Evolutionary conservation across 2,797 vertebrate species (phyloP), one percentile per base, ranked within the genome.

Genomic region (Salarias fasciatus): DNA sequence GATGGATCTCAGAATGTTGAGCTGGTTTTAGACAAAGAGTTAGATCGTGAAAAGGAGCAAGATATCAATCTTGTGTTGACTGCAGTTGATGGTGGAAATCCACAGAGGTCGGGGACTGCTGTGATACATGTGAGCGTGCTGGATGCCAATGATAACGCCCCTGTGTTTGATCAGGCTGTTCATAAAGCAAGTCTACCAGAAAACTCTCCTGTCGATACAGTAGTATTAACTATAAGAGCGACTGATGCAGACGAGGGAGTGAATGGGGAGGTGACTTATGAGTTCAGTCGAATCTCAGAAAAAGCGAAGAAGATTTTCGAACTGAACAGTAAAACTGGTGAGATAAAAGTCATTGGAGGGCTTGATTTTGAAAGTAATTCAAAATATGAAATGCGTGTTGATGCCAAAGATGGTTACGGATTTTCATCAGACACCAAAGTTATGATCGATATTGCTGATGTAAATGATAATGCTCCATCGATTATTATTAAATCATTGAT

Each of bases 241-340:
- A 46, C 29, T 15, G 77, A 80, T 2, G 75, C 46, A 55, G 75
- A 82, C 0, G 65, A 93, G n/a, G 89, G 91, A 2, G 13, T 81
- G 1, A 93, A 94, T 6, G 92, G 92, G 5, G 84, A 91, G 8
- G 84, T 94, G 5, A 88, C 65, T 0, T 94, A 92, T 61, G 83
- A 88, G 11, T 91, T 94, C 13, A 80, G 83, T 4, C 79, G 67
- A 5, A 76, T 89, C 0, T 69, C 86, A 49, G 78, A 83, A 0
- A 70, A 47, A 24, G 63, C 41, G 5, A 51, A 43, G 13, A 73
- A 55, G 5, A 0, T 83, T 4, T 90, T 90, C 52, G 67, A 63
- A 0, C 31, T 91, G 3, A 38, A 87, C 8, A 63, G 55, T 5
- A 28, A 53, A 49, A 84, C 73, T 0, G 90, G 90, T 9, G 62